Conservation (phyloP, 2,113 vertebrate species). For the Brachyhypopomus occidentalis region DNA sequence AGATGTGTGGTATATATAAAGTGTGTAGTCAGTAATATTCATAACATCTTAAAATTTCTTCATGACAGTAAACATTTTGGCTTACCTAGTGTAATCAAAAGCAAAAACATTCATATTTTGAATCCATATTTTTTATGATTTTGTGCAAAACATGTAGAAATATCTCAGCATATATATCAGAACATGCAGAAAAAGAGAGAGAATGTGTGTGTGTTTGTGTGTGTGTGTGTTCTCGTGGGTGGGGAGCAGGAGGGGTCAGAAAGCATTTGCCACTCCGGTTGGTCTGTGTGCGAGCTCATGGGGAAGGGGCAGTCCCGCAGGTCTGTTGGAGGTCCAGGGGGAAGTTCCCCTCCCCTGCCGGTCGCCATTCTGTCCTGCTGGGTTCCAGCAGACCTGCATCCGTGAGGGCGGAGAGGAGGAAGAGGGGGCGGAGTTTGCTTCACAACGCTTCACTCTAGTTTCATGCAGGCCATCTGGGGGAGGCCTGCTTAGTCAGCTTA, state of each 20-base stretch:
- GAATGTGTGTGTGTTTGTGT: neutral
- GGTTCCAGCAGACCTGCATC: constrained; percentile 13
- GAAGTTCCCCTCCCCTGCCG: constrained; percentile 49
- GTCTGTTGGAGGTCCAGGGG: constrained; percentile 47
- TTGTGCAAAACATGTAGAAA: neutral
- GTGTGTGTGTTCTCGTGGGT: neutral
- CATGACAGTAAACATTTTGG: too few species aligned
- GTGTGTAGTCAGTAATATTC: too few species aligned
- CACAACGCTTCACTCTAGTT: neutral
- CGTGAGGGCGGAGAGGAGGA: constrained; percentile 7
- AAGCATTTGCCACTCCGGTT: too few species aligned
- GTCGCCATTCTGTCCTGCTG: constrained; percentile 40
- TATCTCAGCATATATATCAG: neutral
- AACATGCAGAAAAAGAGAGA: neutral
- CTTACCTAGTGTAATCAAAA: too few species aligned
- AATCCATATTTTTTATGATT: neutral
- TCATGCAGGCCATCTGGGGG: neutral
- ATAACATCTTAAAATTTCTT: too few species aligned
- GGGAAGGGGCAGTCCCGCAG: constrained; percentile 44
- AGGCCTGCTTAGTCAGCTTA: constrained; percentile 7
- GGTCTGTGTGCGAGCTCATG: neutral
- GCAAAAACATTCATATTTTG: neutral
- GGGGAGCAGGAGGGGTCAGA: too few species aligned
- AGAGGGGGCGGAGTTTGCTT: neutral
- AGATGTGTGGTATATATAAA: too few species aligned